These are phyloP conservation scores for Drosophila buzzatii DNA, from an alignment of 2,888 invertebrate genomes.

Conservation along the genomic window DNA sequence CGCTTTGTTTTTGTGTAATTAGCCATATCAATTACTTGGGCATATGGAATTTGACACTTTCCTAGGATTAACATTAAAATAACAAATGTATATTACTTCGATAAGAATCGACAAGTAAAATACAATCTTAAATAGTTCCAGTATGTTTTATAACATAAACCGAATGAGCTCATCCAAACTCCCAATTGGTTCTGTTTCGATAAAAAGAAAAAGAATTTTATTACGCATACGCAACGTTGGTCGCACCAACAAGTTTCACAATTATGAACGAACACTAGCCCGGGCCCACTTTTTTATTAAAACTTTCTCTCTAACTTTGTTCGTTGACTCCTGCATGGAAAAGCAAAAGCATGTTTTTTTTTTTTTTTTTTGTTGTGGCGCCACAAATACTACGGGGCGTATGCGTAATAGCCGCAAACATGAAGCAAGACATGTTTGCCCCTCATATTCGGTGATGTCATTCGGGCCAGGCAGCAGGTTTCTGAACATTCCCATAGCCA, in stretches of 20 bases:
- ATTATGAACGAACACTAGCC: conserved; percentile 25
- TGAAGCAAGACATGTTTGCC: conserved; percentile 41
- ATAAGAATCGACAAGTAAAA: not conserved
- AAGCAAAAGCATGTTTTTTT: conserved; percentile 20
- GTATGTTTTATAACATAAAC: conserved; percentile 8
- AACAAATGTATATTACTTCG: not conserved
- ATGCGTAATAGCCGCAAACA: conserved; percentile 47
- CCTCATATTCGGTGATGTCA: conserved; percentile 59
- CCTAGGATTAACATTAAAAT: not conserved
- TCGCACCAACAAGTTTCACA: conserved; percentile 25
- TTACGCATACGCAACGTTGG: conserved; percentile 30
- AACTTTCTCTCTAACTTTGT: conserved; percentile 63
- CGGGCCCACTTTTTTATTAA: conserved; percentile 18
- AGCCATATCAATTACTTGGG: conserved; percentile 10
- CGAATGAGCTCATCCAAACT: conserved; percentile 60
- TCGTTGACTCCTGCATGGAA: conserved; percentile 54
- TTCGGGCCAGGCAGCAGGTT: conserved; percentile 28
- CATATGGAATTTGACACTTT: conserved; percentile 31
- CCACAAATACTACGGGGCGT: conserved; percentile 55
- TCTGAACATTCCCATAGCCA: conserved; percentile 23
- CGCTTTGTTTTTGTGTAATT: conserved; percentile 21
- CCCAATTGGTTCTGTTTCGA: not conserved
- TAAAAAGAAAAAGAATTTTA: conserved; percentile 11
- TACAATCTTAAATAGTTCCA: not conserved
- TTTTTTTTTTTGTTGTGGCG: conserved; percentile 44